Percentiles rank a stretch among this genome's conserved stretches.
Conservation (phyloP, 2,797 vertebrate genomes). For the Poeciliopsis turneri region DNA sequence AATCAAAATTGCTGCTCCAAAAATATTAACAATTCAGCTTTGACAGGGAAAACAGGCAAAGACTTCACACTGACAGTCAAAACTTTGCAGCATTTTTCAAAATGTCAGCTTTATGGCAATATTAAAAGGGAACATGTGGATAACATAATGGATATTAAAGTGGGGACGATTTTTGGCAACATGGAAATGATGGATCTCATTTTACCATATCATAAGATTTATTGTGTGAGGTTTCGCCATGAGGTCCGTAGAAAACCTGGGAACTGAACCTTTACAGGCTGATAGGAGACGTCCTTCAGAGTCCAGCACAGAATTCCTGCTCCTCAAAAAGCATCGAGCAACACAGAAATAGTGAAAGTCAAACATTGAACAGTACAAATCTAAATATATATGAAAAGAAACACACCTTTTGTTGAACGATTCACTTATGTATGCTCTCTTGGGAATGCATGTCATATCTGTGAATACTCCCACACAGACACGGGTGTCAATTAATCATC, state of each 20-base stretch:
- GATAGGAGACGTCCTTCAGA: not conserved
- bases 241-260: not conserved
- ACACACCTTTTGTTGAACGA: slow-evolving; percentile 19
- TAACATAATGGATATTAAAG: too few species aligned
- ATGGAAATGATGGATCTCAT: too few species aligned
- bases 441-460: slow-evolving; percentile 24
- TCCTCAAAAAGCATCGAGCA: not conserved
- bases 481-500: slow-evolving; percentile 43
- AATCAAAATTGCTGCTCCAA: too few species aligned
- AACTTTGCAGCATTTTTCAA: too few species aligned
- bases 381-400: not conserved
- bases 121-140: too few species aligned
- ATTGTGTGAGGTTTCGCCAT: not conserved
- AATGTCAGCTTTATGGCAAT: too few species aligned
- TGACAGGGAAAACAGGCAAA: too few species aligned
- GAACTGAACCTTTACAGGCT: not conserved
- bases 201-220: too few species aligned
- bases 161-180: too few species aligned
- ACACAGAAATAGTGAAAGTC: not conserved
- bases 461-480: slow-evolving; percentile 21
- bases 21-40: too few species aligned
- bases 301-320: not conserved
- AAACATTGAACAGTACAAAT: not conserved
- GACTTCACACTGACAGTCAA: too few species aligned
- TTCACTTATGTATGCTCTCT: slow-evolving; percentile 23